Base-by-base conservation (phyloP, 2,888 invertebrate genomes). In the Synanthedon tipuliformis region DNA sequence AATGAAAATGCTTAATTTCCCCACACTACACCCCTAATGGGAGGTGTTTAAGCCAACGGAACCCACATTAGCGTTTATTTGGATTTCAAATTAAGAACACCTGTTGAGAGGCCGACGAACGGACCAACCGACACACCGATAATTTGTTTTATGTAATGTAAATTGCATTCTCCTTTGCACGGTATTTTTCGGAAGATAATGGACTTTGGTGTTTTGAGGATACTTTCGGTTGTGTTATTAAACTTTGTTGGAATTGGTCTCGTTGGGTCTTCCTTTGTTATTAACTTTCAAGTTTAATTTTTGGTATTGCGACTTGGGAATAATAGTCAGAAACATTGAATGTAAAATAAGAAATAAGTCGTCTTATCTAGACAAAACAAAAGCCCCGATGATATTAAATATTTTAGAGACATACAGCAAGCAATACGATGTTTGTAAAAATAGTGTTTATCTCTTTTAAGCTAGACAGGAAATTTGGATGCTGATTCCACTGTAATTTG, bases 21-120 rank as follows among this genome's bases (percentile, higher is more conserved):
- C 45, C 15, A 45, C 45, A 45, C 15, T 13, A 45, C 23, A 49
- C 8, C 49, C 50, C 34, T 27, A 78, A 76, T 68, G 72, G 66
- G 62, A 50, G 55, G 57, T 66, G 67, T 73, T 76, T 71, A 60
- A 61, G 58, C n/a, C 61, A 61, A 63, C 59, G 63, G 69, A 69
- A 69, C 70, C 59, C 58, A 59, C 64, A 65, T 73, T 70, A 74
- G 62, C 70, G 68, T 74, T 75, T 78, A 77, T 81, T 82, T 78
- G 74, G 74, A 75, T 75, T 75, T 66, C 70, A 75, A 82, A 82
- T 81, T 76, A 78, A 71, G 68, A 68, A 70, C 83, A 82, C 83
- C 83, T 83, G 83, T 83, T 83, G 81, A 68, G 58, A 62, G 59
- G 57, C 60, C 61, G 57, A 53, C 53, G 49, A 49, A 55, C 56